These are phyloP conservation scores for Thaumatotibia leucotreta DNA, from an alignment of 1,140 invertebrate species.

Conservation along the genomic window DNA sequence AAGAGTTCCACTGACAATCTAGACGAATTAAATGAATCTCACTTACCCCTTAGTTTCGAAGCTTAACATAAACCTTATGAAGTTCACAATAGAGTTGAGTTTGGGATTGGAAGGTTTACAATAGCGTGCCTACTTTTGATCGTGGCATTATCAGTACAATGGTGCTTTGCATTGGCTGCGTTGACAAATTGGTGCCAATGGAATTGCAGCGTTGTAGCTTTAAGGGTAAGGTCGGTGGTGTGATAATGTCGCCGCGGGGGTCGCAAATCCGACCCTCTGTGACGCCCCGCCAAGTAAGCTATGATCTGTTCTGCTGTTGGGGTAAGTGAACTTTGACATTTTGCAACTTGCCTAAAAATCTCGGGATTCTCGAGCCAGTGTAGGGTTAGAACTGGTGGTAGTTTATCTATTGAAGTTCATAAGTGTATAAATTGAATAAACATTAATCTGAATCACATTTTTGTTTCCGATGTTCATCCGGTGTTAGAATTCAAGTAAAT, in stretches of 20 bases:
- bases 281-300: constrained; percentile 72
- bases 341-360: not conserved
- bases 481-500: too few relatives aligned
- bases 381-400: too few relatives aligned
- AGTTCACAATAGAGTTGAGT: constrained; percentile 25
- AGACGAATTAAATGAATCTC: constrained; percentile 70
- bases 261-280: constrained; percentile 67
- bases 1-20: constrained; percentile 67
- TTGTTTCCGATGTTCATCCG: too few relatives aligned
- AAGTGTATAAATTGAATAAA: too few relatives aligned
- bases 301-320: constrained; percentile 61
- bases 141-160: constrained; percentile 70
- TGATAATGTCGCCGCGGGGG: constrained; percentile 66
- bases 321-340: constrained; percentile 18
- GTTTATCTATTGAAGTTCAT: too few relatives aligned
- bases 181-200: constrained; percentile 41
- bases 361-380: too few relatives aligned
- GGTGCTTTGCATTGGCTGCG: constrained; percentile 66
- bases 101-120: constrained; percentile 36
- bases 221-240: constrained; percentile 29
- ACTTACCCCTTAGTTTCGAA: constrained; percentile 67
- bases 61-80: constrained; percentile 28
- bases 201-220: constrained; percentile 37
- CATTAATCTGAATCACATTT: too few relatives aligned
- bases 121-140: constrained; percentile 63